Conservation (phyloP, 1,140 invertebrate genomes). For the Drosophila bocqueti region DNA sequence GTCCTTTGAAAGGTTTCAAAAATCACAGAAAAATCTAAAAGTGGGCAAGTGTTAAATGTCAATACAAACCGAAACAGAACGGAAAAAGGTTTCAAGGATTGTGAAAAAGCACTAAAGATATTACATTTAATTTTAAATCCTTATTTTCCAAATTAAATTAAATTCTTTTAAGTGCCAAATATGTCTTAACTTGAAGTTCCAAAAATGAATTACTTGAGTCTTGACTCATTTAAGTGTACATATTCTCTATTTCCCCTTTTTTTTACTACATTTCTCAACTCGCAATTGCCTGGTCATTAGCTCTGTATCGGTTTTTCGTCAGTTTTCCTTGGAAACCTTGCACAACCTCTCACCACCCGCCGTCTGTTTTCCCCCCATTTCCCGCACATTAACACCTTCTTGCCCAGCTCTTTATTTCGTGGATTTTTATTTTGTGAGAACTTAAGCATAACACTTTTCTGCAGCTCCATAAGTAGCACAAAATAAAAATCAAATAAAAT, state of each 20-base stretch:
- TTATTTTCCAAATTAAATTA: not conserved
- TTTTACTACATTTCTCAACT: conserved; percentile 8
- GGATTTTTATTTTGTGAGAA: conserved; percentile 15
- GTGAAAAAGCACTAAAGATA: not conserved
- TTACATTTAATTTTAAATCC: not conserved
- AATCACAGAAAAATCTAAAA: too few species aligned
- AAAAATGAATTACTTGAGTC: not conserved
- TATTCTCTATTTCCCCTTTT: not conserved
- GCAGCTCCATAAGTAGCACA: conserved; percentile 1
- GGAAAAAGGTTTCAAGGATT: not conserved
- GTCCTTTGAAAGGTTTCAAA: not conserved
- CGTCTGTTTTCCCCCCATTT: conserved; percentile 2
- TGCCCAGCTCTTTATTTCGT: conserved; percentile 9
- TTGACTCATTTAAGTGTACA: not conserved
- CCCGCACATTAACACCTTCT: conserved; percentile 38
- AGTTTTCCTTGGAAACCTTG: conserved; percentile 22
- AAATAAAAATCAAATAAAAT: conserved; percentile 4
- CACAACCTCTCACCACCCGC: conserved; percentile 14
- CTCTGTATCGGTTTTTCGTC: conserved; percentile 26
- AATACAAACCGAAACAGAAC: too few species aligned
- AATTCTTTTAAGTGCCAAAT: not conserved
- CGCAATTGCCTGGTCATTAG: conserved; percentile 17
- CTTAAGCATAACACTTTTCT: conserved; percentile 2
- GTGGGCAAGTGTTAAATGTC: too few species aligned
- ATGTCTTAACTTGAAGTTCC: not conserved